Evolutionary conservation across 2,888 invertebrate species (phyloP).

Genomic region (Hirudinaria manillensis): DNA sequence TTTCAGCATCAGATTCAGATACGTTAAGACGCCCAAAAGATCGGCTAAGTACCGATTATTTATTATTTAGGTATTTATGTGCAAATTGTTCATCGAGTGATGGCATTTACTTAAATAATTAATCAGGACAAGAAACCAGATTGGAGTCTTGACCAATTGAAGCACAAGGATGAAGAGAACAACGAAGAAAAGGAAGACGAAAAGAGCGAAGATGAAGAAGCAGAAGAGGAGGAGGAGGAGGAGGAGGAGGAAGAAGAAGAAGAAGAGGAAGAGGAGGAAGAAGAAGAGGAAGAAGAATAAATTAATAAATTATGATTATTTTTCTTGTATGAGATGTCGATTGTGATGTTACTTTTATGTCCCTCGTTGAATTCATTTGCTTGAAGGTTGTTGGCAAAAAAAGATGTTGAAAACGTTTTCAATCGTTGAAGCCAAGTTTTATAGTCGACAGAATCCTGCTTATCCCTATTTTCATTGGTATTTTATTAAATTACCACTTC

Average conservation of each 20-base stretch:
- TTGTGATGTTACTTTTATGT: conserved; percentile 6
- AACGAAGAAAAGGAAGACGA: conserved; percentile 37
- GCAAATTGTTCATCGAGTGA: too few relatives aligned
- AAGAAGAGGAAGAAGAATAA: conserved; percentile 19
- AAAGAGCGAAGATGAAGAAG: conserved; percentile 35
- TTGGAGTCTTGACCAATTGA: conserved; percentile 38
- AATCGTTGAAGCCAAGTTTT: background rate
- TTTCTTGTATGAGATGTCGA: background rate
- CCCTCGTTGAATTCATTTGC: background rate
- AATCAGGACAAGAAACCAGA: conserved; percentile 39
- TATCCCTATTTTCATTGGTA: too few relatives aligned
- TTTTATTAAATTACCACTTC: too few relatives aligned
- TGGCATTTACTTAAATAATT: too few relatives aligned
- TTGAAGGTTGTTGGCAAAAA: background rate
- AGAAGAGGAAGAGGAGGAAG: conserved; percentile 35
- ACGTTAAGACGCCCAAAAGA: too few relatives aligned
- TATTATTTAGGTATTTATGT: too few relatives aligned
- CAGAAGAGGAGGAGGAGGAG: conserved; percentile 35
- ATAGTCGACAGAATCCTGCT: too few relatives aligned
- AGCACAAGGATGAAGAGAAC: conserved; percentile 37
- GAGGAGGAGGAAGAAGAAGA: conserved; percentile 34
- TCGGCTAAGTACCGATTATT: too few relatives aligned
- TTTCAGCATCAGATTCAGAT: too few relatives aligned
- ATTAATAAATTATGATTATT: conserved; percentile 11
- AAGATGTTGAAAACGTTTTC: background rate